Evolutionary conservation across 2,797 vertebrate genomes (phyloP).

Genomic region (Manis javanica): DNA sequence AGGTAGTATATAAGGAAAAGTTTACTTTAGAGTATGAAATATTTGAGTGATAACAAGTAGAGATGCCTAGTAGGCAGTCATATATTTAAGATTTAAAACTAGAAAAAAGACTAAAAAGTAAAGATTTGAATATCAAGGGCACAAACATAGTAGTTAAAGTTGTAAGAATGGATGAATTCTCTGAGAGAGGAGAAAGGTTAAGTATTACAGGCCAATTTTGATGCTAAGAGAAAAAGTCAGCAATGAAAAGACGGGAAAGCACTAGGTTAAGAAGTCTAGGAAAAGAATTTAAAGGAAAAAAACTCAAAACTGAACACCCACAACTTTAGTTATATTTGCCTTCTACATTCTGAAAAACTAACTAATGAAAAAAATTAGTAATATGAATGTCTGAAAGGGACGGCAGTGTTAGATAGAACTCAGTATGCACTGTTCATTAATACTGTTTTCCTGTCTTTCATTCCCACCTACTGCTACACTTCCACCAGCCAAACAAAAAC

Average conservation of each 20-base stretch:
- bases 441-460: background rate
- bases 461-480: background rate
- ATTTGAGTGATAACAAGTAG: background rate
- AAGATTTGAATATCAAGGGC: background rate
- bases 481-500: background rate
- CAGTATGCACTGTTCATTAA: background rate
- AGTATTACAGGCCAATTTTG: background rate
- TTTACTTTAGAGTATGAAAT: constrained; percentile 2
- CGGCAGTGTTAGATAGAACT: background rate
- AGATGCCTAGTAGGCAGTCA: background rate
- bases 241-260: constrained; percentile 14
- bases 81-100: constrained; percentile 43
- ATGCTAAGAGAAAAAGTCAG: constrained; percentile 17
- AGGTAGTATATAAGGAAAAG: background rate
- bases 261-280: background rate
- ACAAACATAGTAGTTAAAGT: background rate
- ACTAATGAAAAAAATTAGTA: background rate
- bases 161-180: constrained; percentile 40
- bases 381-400: background rate
- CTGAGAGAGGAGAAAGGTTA: background rate
- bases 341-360: constrained; percentile 34
- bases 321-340: constrained; percentile 29
- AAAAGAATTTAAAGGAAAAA: constrained; percentile 51
- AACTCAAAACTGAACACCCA: constrained; percentile 31
- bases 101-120: constrained; percentile 30